Conservation (phyloP, 37 sponge, comb jelly and placozoan genomes). For the Mnemiopsis leidyi region DNA sequence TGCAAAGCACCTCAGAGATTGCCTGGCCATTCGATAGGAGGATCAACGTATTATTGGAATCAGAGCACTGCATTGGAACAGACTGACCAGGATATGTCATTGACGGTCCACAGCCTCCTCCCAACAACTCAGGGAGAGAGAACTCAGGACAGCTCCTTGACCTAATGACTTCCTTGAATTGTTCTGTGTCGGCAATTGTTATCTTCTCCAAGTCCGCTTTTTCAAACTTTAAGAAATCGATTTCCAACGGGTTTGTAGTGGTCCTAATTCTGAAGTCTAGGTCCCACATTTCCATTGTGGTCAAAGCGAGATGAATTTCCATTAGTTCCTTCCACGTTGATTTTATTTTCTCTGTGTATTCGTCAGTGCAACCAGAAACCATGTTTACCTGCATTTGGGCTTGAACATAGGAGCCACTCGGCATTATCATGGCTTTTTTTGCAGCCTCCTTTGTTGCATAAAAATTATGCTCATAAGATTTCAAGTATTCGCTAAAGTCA, state of each 20-base stretch:
- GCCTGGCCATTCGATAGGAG: neutral
- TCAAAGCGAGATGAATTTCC: neutral
- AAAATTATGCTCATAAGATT: neutral
- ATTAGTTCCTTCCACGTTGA: neutral
- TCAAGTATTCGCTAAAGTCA: neutral
- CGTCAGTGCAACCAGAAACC: neutral
- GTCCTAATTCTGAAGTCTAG: neutral
- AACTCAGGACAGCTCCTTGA: neutral
- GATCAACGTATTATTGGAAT: neutral
- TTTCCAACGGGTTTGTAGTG: neutral
- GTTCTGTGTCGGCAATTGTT: neutral
- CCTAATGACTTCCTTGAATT: neutral
- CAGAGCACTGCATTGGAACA: neutral
- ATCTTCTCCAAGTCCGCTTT: neutral
- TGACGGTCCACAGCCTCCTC: neutral
- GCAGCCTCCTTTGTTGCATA: neutral
- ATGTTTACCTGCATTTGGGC: neutral
- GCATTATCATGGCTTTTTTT: neutral
- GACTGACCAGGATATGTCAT: neutral
- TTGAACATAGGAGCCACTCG: neutral
- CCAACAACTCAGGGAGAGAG: neutral
- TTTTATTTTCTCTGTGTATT: neutral
- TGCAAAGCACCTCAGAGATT: neutral
- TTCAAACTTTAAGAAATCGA: neutral
- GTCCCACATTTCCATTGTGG: neutral